Conservation (phyloP, 2,797 vertebrate species). For the Xenentodon cancila region DNA sequence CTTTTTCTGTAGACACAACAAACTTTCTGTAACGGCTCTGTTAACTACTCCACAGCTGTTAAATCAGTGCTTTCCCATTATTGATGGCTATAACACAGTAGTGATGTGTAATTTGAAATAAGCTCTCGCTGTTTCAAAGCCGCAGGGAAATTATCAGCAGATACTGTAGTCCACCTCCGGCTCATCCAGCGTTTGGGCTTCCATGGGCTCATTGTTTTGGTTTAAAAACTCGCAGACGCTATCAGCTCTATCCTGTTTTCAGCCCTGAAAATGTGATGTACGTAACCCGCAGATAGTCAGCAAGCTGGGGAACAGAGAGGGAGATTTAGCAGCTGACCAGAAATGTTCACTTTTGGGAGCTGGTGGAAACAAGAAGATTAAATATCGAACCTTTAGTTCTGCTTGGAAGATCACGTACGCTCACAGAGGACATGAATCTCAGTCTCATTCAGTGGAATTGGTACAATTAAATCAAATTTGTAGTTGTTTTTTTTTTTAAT, state of each 20-base stretch:
- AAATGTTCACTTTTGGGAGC: background rate
- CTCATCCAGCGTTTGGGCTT: background rate
- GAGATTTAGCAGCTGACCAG: background rate
- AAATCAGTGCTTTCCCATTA: background rate
- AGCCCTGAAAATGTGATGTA: background rate
- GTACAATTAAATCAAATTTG: too few species aligned
- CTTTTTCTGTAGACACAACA: background rate
- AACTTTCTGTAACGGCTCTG: background rate
- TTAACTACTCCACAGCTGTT: constrained; percentile 3
- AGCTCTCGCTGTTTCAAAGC: too few species aligned
- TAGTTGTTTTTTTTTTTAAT: too few species aligned
- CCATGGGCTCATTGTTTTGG: background rate
- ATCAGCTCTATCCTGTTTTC: background rate
- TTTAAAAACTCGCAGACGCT: background rate
- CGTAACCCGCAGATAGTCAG: too few species aligned
- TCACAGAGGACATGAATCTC: too few species aligned
- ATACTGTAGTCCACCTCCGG: background rate
- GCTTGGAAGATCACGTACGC: too few species aligned
- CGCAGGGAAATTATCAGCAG: background rate
- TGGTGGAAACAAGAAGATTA: background rate
- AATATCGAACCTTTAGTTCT: too few species aligned
- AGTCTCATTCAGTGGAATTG: too few species aligned
- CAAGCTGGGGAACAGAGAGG: too few species aligned
- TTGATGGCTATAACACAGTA: background rate
- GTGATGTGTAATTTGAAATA: background rate